phyloP scores from a whole-genome alignment of 2,113 vertebrate genomes.

The Columba janthina region DNA sequence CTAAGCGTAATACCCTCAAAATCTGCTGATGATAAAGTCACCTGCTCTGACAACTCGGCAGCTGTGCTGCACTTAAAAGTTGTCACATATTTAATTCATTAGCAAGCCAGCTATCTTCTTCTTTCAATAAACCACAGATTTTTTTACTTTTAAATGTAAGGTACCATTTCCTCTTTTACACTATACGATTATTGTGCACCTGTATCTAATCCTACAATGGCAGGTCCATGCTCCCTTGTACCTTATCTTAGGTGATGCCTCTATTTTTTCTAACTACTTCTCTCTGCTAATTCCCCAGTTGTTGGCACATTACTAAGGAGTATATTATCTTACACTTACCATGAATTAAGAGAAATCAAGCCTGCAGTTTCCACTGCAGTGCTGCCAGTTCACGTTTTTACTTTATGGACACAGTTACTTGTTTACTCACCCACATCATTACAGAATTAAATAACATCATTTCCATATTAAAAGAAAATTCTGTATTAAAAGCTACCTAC shows the following conservation, averaged over 20 bases:
- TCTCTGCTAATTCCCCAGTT: not conserved
- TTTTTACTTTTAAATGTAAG: not conserved
- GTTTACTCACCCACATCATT: not conserved
- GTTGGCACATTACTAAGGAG: not conserved
- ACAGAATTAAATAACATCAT: not conserved
- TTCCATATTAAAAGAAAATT: not conserved
- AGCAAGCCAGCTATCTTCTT: constrained; percentile 23
- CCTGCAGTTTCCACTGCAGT: not conserved
- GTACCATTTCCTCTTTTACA: not conserved
- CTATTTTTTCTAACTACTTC: constrained; percentile 23
- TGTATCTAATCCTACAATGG: not conserved
- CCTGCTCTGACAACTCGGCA: constrained; percentile 54
- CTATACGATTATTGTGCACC: not conserved
- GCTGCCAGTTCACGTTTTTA: not conserved
- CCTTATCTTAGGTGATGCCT: not conserved
- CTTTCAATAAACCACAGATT: not conserved
- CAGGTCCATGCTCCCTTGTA: not conserved
- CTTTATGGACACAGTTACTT: not conserved
- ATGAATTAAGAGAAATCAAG: not conserved
- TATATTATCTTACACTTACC: not conserved
- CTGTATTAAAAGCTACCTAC: not conserved
- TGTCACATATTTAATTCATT: constrained; percentile 63
- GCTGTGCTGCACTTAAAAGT: constrained; percentile 31
- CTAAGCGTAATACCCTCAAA: constrained; percentile 61
- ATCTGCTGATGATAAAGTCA: constrained; percentile 67